Evolutionary conservation across 2,888 invertebrate species (phyloP).

Genomic region (Aphrophora alni): DNA sequence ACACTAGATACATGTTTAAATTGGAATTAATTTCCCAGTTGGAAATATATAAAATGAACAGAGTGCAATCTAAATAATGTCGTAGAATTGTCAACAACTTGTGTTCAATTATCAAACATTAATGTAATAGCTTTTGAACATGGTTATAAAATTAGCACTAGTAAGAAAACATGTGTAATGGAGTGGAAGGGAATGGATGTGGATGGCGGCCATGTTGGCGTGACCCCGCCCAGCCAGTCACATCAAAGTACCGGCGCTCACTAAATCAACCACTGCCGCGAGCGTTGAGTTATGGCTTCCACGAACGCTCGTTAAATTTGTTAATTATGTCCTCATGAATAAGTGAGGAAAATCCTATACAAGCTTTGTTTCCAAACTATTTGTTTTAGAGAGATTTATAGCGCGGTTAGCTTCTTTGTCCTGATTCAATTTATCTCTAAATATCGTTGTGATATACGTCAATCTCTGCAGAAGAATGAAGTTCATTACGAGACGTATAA

Average conservation of each 20-base stretch:
- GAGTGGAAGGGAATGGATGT: conserved; percentile 6
- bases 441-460: not conserved
- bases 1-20: not conserved
- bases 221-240: not conserved
- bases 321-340: conserved; percentile 42
- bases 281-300: conserved; percentile 35
- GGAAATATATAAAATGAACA: not conserved
- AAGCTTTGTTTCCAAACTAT: conserved; percentile 27
- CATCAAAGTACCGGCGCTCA: not conserved
- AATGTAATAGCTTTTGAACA: not conserved
- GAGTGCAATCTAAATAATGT: not conserved
- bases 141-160: not conserved
- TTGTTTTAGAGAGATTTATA: conserved; percentile 18
- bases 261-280: conserved; percentile 24
- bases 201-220: not conserved
- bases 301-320: conserved; percentile 40
- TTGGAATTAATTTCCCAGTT: not conserved
- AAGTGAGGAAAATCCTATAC: conserved; percentile 30
- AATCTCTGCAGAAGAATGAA: not conserved
- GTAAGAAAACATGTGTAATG: conserved; percentile 9
- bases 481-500: not conserved
- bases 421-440: not conserved
- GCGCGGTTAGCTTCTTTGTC: not conserved
- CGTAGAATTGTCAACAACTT: not conserved
- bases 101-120: conserved; percentile 6